Base-by-base conservation (phyloP, 2,113 vertebrate genomes). In the Cephalopholis sonnerati region DNA sequence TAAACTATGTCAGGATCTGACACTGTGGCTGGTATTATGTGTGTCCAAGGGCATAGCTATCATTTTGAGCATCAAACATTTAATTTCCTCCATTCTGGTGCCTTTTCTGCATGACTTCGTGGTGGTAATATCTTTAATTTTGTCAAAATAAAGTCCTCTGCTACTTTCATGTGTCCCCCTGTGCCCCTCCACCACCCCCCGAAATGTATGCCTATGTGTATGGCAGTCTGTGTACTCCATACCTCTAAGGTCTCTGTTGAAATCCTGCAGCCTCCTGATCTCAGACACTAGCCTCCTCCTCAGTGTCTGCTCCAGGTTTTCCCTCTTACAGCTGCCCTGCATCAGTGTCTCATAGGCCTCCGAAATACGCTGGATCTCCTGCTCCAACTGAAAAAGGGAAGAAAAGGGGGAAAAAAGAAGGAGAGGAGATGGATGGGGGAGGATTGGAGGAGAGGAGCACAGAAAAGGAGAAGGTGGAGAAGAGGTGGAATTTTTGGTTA, bases 211-310 rank as follows among this genome's bases (percentile, higher is more conserved):
- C 41, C 41, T 12, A 44, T 15, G 18, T 8, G 48, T 55, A 10
- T 54, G 22, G n/a, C n/a, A 11, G 53, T 54, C 20, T n/a, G 53
- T 8, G 61, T 41, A n/a, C 46, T 62, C 2, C 55, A 17, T 89
- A 98, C 98, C 98, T 97, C 97, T 95, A n/a, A 99, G 96, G 86
- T 99, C 98, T 32, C 97, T 89, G 95, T 99, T 99, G 93, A 99
- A 99, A 90, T 99, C 98, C 86, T 99, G 98, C 58, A 99, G 95
- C 88, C 97, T 94, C 68, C 97, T 93, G 94, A 99, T 97, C 86
- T 99, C 98, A 0, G 96, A 94, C 4, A 98, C 97, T 74, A 97
- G 96, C 91, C 97, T 98, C 94, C 90, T 98, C 89, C 97, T 96
- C 96, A 99, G 97, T 17, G 98, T 97, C 92, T 97, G 98, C 92